Evolutionary conservation across 2,113 vertebrate species (phyloP).

Genomic region (Tragelaphus buxtoni): DNA sequence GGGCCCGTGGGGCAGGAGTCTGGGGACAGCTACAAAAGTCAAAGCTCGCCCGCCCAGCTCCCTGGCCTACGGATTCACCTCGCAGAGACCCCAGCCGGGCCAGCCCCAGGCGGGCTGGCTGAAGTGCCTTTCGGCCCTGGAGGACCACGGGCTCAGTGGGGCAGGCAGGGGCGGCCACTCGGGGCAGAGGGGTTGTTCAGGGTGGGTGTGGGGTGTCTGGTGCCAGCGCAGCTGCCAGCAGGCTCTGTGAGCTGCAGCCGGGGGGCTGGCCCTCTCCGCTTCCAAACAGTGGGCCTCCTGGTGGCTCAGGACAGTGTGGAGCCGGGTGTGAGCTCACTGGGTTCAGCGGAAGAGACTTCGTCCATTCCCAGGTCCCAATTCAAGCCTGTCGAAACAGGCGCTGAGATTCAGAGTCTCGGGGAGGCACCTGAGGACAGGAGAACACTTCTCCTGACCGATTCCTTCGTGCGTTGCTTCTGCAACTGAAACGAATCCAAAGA

Average conservation of each 20-base stretch:
- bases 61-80: conserved; percentile 3
- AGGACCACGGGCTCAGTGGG: background rate
- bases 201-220: background rate
- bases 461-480: background rate
- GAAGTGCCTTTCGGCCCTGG: background rate
- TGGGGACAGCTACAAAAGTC: conserved; percentile 58
- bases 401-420: background rate
- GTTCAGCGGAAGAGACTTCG: background rate
- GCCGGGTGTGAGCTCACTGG: too few relatives aligned
- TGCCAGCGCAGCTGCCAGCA: background rate
- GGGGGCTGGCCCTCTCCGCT: background rate
- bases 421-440: too few relatives aligned
- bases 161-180: background rate
- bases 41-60: background rate
- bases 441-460: too few relatives aligned
- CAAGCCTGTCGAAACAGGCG: background rate
- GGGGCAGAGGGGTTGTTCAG: conserved; percentile 23
- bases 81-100: background rate
- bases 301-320: background rate
- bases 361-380: background rate
- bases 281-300: background rate
- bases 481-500: background rate
- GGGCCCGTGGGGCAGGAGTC: conserved; percentile 5
- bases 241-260: background rate
- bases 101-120: background rate